Evolutionary conservation across 2,888 invertebrate species (phyloP).

Genomic region (Lissocephala sabroskyi): DNA sequence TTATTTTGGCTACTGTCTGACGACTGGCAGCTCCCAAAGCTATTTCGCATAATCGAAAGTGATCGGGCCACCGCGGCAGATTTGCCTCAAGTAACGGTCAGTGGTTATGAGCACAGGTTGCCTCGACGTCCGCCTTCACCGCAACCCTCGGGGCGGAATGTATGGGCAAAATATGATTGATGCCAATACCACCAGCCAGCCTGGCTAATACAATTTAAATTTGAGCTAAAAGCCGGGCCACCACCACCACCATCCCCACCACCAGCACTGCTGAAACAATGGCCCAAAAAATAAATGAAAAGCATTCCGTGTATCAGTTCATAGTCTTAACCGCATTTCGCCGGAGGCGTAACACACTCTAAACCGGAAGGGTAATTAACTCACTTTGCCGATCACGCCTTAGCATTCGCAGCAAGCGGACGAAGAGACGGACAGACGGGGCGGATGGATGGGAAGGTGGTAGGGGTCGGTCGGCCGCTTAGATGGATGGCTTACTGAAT

Average conservation of each 20-base stretch:
- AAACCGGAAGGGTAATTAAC: conserved; percentile 71
- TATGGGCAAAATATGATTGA: conserved; percentile 50
- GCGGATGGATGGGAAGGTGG: conserved; percentile 20
- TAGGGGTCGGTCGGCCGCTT: conserved; percentile 1
- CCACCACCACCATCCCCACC: not conserved
- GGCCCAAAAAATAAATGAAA: conserved; percentile 18
- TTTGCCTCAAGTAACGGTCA: conserved; percentile 30
- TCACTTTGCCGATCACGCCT: conserved; percentile 69
- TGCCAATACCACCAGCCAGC: conserved; percentile 45
- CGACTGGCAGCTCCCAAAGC: conserved; percentile 30
- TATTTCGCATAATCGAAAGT: conserved; percentile 62
- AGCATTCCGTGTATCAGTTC: conserved; percentile 31
- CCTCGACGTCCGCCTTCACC: conserved; percentile 1
- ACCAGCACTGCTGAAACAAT: too few species aligned
- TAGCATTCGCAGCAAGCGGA: conserved; percentile 51
- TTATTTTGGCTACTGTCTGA: conserved; percentile 54
- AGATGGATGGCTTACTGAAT: conserved; percentile 15
- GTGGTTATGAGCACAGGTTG: conserved; percentile 48
- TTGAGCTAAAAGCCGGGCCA: conserved; percentile 39
- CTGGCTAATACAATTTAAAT: conserved; percentile 55
- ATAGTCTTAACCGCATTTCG: conserved; percentile 63
- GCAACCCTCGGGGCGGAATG: not conserved
- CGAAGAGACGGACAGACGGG: conserved; percentile 20
- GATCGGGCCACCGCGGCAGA: conserved; percentile 41
- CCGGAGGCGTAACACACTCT: conserved; percentile 66